Base-by-base conservation (phyloP, 2,113 vertebrate genomes). In the Planiliza haematocheilus region DNA sequence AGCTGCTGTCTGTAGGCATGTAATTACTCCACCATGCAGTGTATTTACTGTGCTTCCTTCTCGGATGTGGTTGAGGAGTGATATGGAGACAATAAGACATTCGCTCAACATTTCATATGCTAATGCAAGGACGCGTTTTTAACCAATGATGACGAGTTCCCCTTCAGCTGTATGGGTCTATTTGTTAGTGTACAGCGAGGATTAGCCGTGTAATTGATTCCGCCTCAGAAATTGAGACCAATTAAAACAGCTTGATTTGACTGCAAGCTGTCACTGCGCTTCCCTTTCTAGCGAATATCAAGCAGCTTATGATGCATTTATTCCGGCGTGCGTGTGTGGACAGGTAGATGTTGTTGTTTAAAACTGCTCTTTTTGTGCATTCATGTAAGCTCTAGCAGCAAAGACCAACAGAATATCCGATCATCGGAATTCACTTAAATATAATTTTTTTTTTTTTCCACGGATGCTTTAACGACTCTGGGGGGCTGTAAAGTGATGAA, bases 381-480 rank as follows among this genome's bases (percentile, higher is more conserved):
- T 7, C 17, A 8, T 51, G 11, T 49, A 30, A 61, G 43, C 55
- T 56, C 10, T 45, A 64, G 66, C 66, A 70, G 36, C 74, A 67
- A 61, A 50, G 53, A 59, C 57, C 72, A 66, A 85, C 64, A 70
- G 14, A 69, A 70, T 62, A 50, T 57, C 12, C 58, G 60, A 84
- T 86, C 70, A 64, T 82, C 67, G 72, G 55, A 75, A 83, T 74
- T 70, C 43, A 62, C 61, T 66, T 83, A 74, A 65, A 86, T 81
- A 77, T 81, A 78, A 76, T 88, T 88, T 85, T 77, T 82, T 84
- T 79, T 85, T 66, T 55, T 61, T 52, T 73, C 55, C 36, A 12
- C 43, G 41, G 68, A 68, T 58, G 61, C 52, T 1, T 56, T 70
- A 76, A 70, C 52, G 71, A 61, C 83, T 82, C 77, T 57, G n/a